Conservation (phyloP, 2,797 vertebrate species). For the Poecile montanus region DNA sequence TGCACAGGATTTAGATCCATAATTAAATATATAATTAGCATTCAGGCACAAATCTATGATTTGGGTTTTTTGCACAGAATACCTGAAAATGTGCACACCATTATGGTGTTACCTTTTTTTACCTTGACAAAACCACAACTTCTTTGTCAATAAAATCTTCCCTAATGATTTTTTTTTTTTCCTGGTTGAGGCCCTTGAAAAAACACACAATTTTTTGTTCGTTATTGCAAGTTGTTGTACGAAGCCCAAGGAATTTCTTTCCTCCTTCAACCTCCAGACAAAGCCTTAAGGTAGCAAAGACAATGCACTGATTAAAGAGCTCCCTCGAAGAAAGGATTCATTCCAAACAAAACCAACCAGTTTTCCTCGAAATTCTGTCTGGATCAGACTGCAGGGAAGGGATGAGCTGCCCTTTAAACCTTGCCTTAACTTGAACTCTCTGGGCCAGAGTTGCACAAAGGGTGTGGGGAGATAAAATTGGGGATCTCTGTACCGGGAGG, state of each 20-base stretch:
- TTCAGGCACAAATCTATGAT: neutral
- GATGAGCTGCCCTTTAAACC: neutral
- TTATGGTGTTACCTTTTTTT: accelerated
- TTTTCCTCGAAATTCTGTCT: neutral
- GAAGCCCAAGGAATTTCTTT: neutral
- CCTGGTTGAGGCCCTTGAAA: neutral
- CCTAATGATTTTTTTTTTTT: neutral
- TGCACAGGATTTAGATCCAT: neutral
- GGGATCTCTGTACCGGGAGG: neutral
- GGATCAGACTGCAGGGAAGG: neutral
- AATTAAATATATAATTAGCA: neutral
- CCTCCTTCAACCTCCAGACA: neutral
- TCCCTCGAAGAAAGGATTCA: neutral
- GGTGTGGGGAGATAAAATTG: neutral
- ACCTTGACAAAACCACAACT: neutral
- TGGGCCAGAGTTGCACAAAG: neutral
- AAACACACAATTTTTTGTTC: neutral
- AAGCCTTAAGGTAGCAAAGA: neutral
- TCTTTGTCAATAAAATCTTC: neutral
- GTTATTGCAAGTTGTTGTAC: neutral
- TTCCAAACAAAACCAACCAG: neutral
- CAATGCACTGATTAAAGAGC: neutral
- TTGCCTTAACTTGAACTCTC: neutral
- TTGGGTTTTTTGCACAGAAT: neutral
- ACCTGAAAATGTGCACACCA: neutral